Base-by-base conservation (phyloP, 2,113 vertebrate species). In the Phylloscopus trochilus region DNA sequence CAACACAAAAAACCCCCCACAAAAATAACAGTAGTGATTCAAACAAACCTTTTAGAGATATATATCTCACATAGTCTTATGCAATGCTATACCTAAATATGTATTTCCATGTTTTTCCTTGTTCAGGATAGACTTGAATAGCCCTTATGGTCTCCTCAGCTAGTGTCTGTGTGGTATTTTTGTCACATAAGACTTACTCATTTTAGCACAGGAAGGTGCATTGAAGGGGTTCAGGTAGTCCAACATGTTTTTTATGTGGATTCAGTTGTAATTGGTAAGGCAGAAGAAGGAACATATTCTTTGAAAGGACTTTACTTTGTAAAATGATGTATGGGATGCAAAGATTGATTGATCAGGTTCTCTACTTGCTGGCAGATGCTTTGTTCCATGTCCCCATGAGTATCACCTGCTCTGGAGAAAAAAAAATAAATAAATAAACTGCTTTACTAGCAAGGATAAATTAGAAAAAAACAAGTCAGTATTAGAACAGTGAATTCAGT, bases 241-340 rank as follows among this genome's bases (percentile, higher is more conserved):
- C 28, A 21, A 0, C 1, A 4, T 41, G 13, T 18, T 44, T 44
- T 23, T 75, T 60, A 13, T 0, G 0, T 72, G 31, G n/a, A 53
- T 78, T 95, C 1, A 2, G 16, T 60, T 75, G 24, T 55, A 14
- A 2, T 27, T 33, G 31, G 13, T 41, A 66, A 56, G 15, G 31
- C 35, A 63, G 58, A 63, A 31, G 22, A 70, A 87, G 44, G 35
- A 92, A 41, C 10, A 24, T 30, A 26, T 60, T 53, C 47, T 58
- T 33, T 27, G 43, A 73, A 66, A 92, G 55, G 43, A 31, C 18
- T 64, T 85, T 4, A 33, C 66, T 80, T 80, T 2, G 1, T 56
- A 39, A 58, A 1, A 0, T 69, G 15, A 46, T 3, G 1, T 35
- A 19, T 26, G 35, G 55, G 30, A 41, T 0, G 0, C 35, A 73